Evolutionary conservation across 64 coral and sea anemone species (phyloP).

Genomic region (Acropora yongei): DNA sequence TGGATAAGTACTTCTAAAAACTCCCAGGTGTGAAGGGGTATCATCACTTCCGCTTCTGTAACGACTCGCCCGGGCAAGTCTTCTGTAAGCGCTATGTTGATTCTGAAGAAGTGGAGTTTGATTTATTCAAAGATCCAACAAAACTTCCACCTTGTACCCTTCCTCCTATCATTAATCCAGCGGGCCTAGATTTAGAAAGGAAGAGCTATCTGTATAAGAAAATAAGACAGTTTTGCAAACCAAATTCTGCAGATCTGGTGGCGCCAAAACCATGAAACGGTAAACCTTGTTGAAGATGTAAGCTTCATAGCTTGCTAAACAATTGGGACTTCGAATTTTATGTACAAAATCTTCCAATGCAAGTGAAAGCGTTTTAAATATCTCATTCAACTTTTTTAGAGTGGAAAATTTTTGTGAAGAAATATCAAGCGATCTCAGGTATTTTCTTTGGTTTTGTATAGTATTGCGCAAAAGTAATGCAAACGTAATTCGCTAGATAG

Average conservation of each 20-base stretch:
- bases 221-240: constrained; percentile 45
- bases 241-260: constrained; percentile 4
- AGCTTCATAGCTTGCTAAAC: too few relatives aligned
- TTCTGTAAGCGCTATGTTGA: not conserved
- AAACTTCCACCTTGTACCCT: constrained; percentile 19
- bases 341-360: too few relatives aligned
- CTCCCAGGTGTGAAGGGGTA: constrained; percentile 2
- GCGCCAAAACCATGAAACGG: not conserved
- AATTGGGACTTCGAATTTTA: too few relatives aligned
- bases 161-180: constrained; percentile 31
- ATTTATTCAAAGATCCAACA: not conserved
- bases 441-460: too few relatives aligned
- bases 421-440: too few relatives aligned
- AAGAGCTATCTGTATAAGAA: constrained; percentile 35
- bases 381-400: too few relatives aligned
- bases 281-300: too few relatives aligned
- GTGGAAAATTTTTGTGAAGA: too few relatives aligned
- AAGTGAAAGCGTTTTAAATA: too few relatives aligned
- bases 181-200: not conserved
- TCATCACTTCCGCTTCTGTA: constrained; percentile 40
- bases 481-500: too few relatives aligned
- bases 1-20: constrained; percentile 51
- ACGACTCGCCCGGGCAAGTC: not conserved
- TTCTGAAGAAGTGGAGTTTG: too few relatives aligned
- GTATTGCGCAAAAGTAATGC: too few relatives aligned